These are phyloP conservation scores for Himalopsyche kuldschensis DNA, from an alignment of 2,888 invertebrate genomes.

Conservation along the genomic window DNA sequence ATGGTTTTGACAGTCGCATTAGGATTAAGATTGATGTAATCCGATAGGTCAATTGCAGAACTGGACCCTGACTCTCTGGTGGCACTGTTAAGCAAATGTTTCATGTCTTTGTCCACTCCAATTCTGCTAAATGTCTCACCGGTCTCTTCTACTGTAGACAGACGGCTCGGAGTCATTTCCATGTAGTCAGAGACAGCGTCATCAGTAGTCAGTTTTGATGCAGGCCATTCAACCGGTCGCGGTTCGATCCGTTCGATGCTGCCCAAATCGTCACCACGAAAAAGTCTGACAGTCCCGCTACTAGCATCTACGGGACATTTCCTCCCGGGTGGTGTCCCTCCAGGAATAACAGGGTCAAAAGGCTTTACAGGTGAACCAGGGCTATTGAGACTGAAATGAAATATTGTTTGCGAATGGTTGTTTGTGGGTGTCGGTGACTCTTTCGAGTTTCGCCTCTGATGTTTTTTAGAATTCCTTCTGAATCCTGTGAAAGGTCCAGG, in stretches of 20 bases:
- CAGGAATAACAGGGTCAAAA: slow-evolving; percentile 43
- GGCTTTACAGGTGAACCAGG: slow-evolving; percentile 65
- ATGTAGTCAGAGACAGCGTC: slow-evolving; percentile 39
- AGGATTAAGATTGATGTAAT: slow-evolving; percentile 35
- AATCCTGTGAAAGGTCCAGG: slow-evolving; percentile 54
- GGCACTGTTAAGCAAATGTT: slow-evolving; percentile 38
- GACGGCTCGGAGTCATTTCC: slow-evolving; percentile 36
- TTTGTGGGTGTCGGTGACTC: slow-evolving; percentile 61
- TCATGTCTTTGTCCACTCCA: slow-evolving; percentile 32
- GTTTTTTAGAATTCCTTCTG: slow-evolving; percentile 46
- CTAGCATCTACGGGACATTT: slow-evolving; percentile 47
- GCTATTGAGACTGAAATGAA: slow-evolving; percentile 69
- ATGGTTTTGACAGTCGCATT: slow-evolving; percentile 14
- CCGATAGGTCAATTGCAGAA: slow-evolving; percentile 5
- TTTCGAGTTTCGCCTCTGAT: slow-evolving; percentile 49
- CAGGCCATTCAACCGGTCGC: not conserved
- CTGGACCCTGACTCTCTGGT: slow-evolving; percentile 27
- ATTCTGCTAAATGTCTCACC: slow-evolving; percentile 44
- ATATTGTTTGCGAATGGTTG: slow-evolving; percentile 64
- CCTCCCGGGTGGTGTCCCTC: slow-evolving; percentile 42
- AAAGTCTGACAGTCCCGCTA: slow-evolving; percentile 18
- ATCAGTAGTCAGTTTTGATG: not conserved
- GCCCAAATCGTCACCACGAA: slow-evolving; percentile 26
- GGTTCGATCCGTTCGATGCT: not conserved
- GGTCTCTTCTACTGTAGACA: slow-evolving; percentile 47